These are phyloP conservation scores for Rhopalosiphum maidis DNA, from an alignment of 1,140 invertebrate species.

Conservation along the genomic window DNA sequence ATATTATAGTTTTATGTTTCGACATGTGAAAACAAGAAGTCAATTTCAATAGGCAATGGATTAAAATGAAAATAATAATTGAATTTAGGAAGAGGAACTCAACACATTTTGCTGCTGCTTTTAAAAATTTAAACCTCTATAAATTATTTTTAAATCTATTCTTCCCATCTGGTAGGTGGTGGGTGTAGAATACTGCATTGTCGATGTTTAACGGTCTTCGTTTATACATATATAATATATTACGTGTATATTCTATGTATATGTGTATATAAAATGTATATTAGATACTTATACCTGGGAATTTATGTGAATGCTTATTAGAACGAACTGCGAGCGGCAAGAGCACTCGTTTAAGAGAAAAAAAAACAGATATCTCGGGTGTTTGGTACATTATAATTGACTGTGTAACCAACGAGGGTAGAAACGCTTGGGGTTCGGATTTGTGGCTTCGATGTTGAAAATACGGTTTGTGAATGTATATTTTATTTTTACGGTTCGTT, in stretches of 20 bases:
- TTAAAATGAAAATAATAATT: neutral
- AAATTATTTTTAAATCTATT: conserved; percentile 52
- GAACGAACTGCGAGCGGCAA: neutral
- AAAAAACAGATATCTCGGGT: conserved; percentile 44
- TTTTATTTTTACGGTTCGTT: conserved; percentile 57
- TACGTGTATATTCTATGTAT: neutral
- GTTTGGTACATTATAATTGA: conserved; percentile 56
- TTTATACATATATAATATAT: conserved; percentile 22
- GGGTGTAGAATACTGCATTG: neutral
- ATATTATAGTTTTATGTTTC: neutral
- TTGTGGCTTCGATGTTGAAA: conserved; percentile 55
- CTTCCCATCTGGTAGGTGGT: neutral
- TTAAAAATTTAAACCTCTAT: conserved; percentile 14
- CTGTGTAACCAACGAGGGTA: conserved; percentile 44
- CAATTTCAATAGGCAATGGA: neutral
- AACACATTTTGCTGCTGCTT: neutral
- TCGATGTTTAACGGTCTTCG: conserved; percentile 33
- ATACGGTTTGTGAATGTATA: conserved; percentile 50
- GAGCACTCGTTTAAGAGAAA: conserved; percentile 39
- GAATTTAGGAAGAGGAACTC: neutral
- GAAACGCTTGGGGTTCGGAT: conserved; percentile 38
- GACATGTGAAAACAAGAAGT: neutral
- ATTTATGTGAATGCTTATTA: conserved; percentile 55
- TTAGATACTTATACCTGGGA: conserved; percentile 44
- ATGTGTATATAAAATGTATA: neutral